phyloP scores from a whole-genome alignment of 2,797 vertebrate species.

The Crypturellus tataupa region DNA sequence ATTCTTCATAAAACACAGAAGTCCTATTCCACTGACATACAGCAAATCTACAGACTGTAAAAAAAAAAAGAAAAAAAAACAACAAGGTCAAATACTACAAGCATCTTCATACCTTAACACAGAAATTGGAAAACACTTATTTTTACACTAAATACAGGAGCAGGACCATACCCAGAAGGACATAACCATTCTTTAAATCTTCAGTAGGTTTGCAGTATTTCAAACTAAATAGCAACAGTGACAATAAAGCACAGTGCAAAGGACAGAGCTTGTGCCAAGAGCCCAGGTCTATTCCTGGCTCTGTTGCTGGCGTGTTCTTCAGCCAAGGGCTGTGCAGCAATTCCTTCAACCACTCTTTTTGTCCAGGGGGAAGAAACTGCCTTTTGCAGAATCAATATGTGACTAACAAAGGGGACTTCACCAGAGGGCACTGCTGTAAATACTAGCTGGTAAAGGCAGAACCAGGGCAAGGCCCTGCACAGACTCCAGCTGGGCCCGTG shows the following conservation, averaged over 20 bases:
- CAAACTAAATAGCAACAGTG: not conserved
- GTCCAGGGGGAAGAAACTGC: not conserved
- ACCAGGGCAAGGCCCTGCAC: not conserved
- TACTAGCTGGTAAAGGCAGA: not conserved
- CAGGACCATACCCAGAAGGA: not conserved
- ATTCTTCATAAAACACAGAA: not conserved
- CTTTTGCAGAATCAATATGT: not conserved
- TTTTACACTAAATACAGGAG: not conserved
- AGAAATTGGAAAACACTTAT: not conserved
- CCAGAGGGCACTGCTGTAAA: not conserved
- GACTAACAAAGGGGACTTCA: not conserved
- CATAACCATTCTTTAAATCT: not conserved
- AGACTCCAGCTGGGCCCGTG: not conserved
- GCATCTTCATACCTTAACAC: not conserved
- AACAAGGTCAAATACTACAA: not conserved
- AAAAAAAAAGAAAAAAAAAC: not conserved
- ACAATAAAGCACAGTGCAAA: not conserved
- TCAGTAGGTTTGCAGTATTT: not conserved
- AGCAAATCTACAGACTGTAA: not conserved
- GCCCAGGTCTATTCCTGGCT: not conserved
- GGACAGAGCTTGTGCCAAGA: not conserved
- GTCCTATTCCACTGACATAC: not conserved
- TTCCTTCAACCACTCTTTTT: not conserved
- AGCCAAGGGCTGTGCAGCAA: not conserved
- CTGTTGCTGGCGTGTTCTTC: not conserved